These are phyloP conservation scores for Eustalomyia histrio DNA, from an alignment of 2,888 invertebrate species.

Conservation along the genomic window DNA sequence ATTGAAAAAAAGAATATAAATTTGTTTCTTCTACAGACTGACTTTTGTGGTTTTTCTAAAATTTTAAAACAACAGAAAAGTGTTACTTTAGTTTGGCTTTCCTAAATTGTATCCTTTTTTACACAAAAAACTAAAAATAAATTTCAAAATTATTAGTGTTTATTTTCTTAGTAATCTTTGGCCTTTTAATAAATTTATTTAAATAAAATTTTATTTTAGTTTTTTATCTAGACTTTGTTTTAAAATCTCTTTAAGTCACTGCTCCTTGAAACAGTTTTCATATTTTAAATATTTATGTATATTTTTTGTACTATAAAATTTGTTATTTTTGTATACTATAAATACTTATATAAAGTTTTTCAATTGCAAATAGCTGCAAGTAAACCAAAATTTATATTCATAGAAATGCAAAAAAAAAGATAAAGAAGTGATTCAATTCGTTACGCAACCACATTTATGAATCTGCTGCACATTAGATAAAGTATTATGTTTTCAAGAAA, in stretches of 20 bases:
- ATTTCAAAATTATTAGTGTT: not conserved
- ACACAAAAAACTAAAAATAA: not conserved
- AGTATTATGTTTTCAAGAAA: constrained; percentile 41
- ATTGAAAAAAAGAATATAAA: not conserved
- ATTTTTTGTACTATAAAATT: constrained; percentile 26
- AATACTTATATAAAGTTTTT: constrained; percentile 4
- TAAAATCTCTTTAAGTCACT: not conserved
- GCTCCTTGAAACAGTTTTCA: too few species aligned
- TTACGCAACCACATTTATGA: constrained; percentile 43
- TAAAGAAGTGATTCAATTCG: constrained; percentile 21
- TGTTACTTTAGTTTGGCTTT: not conserved
- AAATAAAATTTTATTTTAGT: not conserved
- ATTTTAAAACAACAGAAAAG: not conserved
- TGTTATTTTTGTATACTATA: not conserved
- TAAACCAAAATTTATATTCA: constrained; percentile 50
- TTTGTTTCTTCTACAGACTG: constrained; percentile 6
- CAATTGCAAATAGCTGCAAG: constrained; percentile 53
- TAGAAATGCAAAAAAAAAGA: constrained; percentile 28
- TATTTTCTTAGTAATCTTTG: not conserved
- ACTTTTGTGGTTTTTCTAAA: constrained; percentile 21
- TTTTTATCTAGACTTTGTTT: not conserved
- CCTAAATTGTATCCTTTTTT: too few species aligned
- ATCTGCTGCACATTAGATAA: constrained; percentile 53
- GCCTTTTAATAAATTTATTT: not conserved
- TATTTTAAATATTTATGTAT: not conserved